These are phyloP conservation scores for Pycnomerus fuliginosus DNA, from an alignment of 2,888 invertebrate genomes.

Conservation along the genomic window DNA sequence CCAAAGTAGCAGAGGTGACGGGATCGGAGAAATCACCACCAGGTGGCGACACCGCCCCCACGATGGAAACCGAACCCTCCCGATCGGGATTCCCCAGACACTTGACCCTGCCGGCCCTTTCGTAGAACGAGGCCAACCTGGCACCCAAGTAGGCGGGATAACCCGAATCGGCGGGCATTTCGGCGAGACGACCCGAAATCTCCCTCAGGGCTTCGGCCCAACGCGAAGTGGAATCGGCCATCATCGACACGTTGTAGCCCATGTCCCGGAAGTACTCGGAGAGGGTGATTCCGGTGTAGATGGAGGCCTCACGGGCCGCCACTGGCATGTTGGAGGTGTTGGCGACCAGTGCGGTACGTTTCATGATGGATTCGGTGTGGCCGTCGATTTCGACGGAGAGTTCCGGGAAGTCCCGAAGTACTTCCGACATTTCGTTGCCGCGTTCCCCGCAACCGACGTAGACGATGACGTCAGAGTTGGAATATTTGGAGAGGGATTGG, in stretches of 20 bases:
- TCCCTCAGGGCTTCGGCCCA: conserved; percentile 99
- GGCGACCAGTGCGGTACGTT: conserved; percentile 97
- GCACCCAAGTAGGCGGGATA: conserved; percentile 99
- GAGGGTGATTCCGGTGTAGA: conserved; percentile 98
- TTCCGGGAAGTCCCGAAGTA: conserved; percentile 98
- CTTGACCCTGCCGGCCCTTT: conserved; percentile 96
- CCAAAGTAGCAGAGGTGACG: conserved; percentile 95
- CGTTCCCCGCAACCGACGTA: conserved; percentile 99
- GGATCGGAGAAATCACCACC: conserved; percentile 99
- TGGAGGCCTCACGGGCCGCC: conserved; percentile 99
- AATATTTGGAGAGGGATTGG: conserved; percentile 98
- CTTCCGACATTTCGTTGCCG: conserved; percentile 99
- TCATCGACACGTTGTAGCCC: conserved; percentile 99
- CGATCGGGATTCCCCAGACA: conserved; percentile 97
- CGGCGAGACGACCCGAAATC: conserved; percentile 97
- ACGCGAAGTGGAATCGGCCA: conserved; percentile 99
- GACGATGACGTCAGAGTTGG: conserved; percentile 98
- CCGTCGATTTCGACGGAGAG: conserved; percentile 97
- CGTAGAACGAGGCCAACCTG: conserved; percentile 98
- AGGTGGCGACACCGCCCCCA: conserved; percentile 99
- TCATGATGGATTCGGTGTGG: conserved; percentile 98
- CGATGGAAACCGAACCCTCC: conserved; percentile 98
- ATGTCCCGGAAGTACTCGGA: conserved; percentile 99
- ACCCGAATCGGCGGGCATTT: conserved; percentile 99
- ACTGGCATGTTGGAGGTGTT: conserved; percentile 99